Conservation (phyloP, 2,797 vertebrate genomes). For the Falco novaeseelandiae region DNA sequence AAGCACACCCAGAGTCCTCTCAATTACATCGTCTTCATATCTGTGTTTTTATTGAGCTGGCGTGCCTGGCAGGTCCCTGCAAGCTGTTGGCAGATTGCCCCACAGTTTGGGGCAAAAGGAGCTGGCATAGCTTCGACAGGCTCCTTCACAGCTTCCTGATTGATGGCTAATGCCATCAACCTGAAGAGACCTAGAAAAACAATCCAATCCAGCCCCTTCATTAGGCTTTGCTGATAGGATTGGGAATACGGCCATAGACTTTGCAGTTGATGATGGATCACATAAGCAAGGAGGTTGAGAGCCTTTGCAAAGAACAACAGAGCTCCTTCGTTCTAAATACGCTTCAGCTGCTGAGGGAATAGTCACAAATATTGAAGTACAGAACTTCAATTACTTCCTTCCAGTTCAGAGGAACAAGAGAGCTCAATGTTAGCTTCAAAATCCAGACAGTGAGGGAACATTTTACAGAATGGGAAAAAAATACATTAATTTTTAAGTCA, state of each 20-base stretch:
- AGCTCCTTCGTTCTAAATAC: not conserved
- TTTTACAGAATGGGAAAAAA: not conserved
- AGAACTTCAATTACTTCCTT: not conserved
- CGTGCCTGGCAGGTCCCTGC: not conserved
- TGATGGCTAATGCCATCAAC: not conserved
- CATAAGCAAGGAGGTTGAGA: not conserved
- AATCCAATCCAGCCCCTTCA: not conserved
- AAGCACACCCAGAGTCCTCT: accelerated
- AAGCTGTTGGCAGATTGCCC: not conserved
- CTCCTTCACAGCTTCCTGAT: not conserved
- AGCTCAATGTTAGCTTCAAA: not conserved
- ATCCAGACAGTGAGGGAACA: accelerated
- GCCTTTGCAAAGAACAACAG: not conserved
- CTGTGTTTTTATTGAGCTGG: not conserved
- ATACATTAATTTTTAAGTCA: not conserved
- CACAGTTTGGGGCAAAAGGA: not conserved
- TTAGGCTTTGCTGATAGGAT: not conserved
- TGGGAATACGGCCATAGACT: not conserved
- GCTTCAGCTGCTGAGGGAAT: not conserved
- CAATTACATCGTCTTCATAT: not conserved
- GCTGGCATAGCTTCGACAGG: not conserved
- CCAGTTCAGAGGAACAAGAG: not conserved
- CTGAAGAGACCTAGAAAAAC: not conserved
- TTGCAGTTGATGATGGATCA: not conserved
- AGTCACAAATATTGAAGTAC: not conserved